Evolutionary conservation across 2,113 vertebrate species (phyloP), one percentile per base, ranked within the genome.

Genomic region (Coptodon rendalli): DNA sequence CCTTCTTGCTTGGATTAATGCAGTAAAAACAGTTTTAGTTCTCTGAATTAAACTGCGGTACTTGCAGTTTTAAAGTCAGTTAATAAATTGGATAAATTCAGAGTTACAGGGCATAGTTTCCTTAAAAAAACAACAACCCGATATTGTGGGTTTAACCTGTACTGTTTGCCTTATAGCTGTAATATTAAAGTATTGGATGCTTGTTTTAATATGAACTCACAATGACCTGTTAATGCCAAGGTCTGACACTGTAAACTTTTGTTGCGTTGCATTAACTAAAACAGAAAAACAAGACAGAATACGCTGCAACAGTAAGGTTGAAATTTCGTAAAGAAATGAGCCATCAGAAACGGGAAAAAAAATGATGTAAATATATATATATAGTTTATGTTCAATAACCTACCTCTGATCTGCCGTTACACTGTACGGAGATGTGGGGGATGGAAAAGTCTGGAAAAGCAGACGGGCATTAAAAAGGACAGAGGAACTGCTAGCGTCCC

Each of bases 371-470:
- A 12, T 38, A 36, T 66, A 17, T 31, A 11, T 2, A 79, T 6
- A 34, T 7, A 66, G 29, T 17, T 4, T 13, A 7, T 13, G 9
- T 8, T 17, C 12, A n/a, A 19, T 14, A 19, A 40, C 53, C 38
- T 40, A 84, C 90, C 54, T 13, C 3, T 3, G 13, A 3, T 8
- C 38, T 43, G 19, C 7, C 3, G 6, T 2, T 3, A 6, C 29
- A 12, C 19, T 6, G 5, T 2, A 4, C 1, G 43, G 0, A 19
- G 50, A 66, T 22, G 13, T 17, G 43, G 24, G 87, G 4, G 45
- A 89, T 83, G 66, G 89, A 93, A 94, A 71, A 22, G 16, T 86
- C 92, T 89, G 76, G 92, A 91, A 92, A 66, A 48, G 12, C 24
- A 14, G 59, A 71, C 71, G 10, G 16, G 19, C 11, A 14, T 80